Base-by-base conservation (phyloP, 1,140 invertebrate genomes). In the Gryllus bimaculatus region DNA sequence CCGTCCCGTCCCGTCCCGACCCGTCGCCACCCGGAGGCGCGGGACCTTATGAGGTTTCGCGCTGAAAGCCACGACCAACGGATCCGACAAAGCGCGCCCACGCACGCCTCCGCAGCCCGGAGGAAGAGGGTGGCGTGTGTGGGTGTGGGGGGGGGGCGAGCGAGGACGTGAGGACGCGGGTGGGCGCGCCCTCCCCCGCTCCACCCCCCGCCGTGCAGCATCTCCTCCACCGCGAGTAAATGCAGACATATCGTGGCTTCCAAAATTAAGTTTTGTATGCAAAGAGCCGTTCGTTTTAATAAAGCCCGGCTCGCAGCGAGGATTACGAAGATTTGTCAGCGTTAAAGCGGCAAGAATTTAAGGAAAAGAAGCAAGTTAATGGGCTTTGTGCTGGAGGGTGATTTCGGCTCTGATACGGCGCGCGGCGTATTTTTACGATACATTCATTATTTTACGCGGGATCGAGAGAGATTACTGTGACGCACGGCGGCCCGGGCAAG, bases 241-340 rank as follows among this genome's bases (percentile, higher is more conserved):
- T 66, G 54, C 54, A 66, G 54, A 66, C 54, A 66, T 66, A 66
- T 66, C 54, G 54, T 66, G 54, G 54, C 54, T 66, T 66, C 54
- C 54, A 66, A 66, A 66, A 66, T 66, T 66, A 66, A 66, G 54
- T 66, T 66, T 66, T 66, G 54, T 66, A 66, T 66, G 54, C 54
- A 66, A 66, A 66, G 54, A 66, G 54, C 54, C 54, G 54, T 66
- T 66, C 54, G 54, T 66, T 66, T 66, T 66, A 66, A 66, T 66
- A 66, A 66, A 66, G 54, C 54, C 18, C 54, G 18, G 54, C 18
- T 66, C 54, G 54, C 54, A 13, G 54, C 54, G 54, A 66, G 54
- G 54, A 66, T 66, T 66, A 66, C 54, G 54, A 66, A 66, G 54
- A 66, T 66, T 66, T 66, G 54, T 66, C 54, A 66, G 54, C 54